Conservation (phyloP, 2,888 invertebrate species). For the Nesidiocoris tenuis region DNA sequence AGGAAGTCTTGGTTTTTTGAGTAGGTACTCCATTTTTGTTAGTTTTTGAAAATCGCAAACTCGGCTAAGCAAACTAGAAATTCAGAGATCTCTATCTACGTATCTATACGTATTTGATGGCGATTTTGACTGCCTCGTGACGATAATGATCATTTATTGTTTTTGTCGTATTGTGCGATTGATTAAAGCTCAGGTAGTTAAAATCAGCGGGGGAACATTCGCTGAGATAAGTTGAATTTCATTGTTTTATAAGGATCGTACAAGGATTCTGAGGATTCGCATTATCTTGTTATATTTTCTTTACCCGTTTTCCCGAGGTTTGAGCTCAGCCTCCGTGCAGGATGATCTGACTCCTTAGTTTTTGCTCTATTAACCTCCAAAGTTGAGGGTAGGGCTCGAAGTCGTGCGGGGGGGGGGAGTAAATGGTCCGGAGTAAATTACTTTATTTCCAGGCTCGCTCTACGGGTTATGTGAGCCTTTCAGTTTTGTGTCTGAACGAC, state of each 20-base stretch:
- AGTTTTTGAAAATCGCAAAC: too few relatives aligned
- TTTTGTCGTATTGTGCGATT: too few relatives aligned
- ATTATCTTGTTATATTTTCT: constrained; percentile 22
- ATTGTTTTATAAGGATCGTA: background rate
- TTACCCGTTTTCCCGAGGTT: background rate
- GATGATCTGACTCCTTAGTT: constrained; percentile 13
- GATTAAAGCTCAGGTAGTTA: too few relatives aligned
- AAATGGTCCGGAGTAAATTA: constrained; percentile 34
- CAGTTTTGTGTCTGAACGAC: background rate
- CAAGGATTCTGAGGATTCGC: background rate
- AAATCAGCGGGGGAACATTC: too few relatives aligned
- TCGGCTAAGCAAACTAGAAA: too few relatives aligned
- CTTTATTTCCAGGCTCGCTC: constrained; percentile 25
- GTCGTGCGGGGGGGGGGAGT: constrained; percentile 2
- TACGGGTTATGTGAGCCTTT: constrained; percentile 29
- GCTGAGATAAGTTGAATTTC: too few relatives aligned
- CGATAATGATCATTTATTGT: too few relatives aligned
- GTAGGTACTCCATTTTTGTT: too few relatives aligned
- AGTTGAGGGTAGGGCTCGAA: constrained; percentile 25
- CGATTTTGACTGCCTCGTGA: too few relatives aligned
- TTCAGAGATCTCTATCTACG: too few relatives aligned
- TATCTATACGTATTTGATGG: too few relatives aligned
- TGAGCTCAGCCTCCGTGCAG: background rate
- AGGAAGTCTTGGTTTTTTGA: too few relatives aligned
- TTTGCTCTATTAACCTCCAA: constrained; percentile 38